phyloP scores from a whole-genome alignment of 2,797 vertebrate species.

The Smutsia gigantea region DNA sequence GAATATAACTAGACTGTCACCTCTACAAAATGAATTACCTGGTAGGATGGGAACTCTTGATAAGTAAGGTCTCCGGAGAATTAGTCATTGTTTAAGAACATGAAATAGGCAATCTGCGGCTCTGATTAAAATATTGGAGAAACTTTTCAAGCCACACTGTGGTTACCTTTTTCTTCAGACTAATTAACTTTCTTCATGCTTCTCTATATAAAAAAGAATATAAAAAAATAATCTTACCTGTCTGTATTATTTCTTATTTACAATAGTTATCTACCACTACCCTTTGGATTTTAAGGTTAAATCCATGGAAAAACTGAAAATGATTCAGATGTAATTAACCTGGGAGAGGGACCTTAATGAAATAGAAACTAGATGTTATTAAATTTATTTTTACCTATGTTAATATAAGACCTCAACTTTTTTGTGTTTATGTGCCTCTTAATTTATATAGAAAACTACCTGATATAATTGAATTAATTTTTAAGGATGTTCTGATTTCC shows the following conservation, averaged over 20 bases:
- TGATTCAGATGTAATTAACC: background rate
- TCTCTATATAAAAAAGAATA: background rate
- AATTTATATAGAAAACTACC: background rate
- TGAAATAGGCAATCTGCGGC: background rate
- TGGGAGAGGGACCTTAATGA: background rate
- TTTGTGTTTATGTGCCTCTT: background rate
- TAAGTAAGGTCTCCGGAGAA: background rate
- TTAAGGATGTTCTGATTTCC: background rate
- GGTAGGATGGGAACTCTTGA: background rate
- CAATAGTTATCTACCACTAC: background rate
- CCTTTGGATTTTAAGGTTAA: background rate
- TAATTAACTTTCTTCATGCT: background rate
- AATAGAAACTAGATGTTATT: background rate
- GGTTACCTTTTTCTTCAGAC: background rate
- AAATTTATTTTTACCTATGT: background rate
- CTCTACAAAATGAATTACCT: background rate
- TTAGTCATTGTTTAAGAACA: background rate
- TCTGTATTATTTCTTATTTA: background rate
- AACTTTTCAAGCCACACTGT: background rate
- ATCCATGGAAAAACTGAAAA: background rate
- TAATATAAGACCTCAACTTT: background rate
- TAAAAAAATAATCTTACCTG: background rate
- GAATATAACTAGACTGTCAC: background rate
- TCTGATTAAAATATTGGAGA: background rate
- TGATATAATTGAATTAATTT: background rate